phyloP scores from a whole-genome alignment of 2,888 invertebrate species.

The Deilephila porcellus region DNA sequence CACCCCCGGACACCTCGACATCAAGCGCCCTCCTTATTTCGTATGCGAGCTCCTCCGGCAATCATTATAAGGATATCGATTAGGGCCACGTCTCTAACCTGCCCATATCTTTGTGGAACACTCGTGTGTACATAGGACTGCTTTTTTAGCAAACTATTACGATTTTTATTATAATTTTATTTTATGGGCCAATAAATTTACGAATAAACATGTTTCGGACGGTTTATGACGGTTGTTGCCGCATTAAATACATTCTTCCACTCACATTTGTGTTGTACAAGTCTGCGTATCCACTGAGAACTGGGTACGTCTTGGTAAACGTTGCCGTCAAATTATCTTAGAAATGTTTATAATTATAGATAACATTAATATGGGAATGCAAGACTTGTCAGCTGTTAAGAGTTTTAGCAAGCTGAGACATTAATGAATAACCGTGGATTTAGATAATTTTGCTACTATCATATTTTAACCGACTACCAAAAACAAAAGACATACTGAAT shows the following conservation, averaged over 20 bases:
- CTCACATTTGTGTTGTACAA: background rate
- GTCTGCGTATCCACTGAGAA: background rate
- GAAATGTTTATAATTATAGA: too few relatives aligned
- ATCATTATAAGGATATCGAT: conserved; percentile 86
- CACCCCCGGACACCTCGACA: conserved; percentile 78
- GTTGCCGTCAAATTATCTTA: too few relatives aligned
- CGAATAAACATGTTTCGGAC: conserved; percentile 18
- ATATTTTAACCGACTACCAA: too few relatives aligned
- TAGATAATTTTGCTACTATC: too few relatives aligned
- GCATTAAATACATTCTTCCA: background rate
- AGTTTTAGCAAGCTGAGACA: too few relatives aligned
- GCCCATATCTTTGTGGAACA: conserved; percentile 80
- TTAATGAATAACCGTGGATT: too few relatives aligned
- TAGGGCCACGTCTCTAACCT: conserved; percentile 82
- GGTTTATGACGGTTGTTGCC: conserved; percentile 33
- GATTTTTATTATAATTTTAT: conserved; percentile 31
- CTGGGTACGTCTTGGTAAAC: background rate
- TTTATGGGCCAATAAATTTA: conserved; percentile 10
- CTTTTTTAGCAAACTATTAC: conserved; percentile 48
- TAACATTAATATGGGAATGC: too few relatives aligned
- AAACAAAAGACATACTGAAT: too few relatives aligned
- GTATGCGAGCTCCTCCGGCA: conserved; percentile 85
- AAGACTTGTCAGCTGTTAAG: too few relatives aligned
- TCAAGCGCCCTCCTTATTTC: conserved; percentile 84
- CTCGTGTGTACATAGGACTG: conserved; percentile 73